phyloP scores from a whole-genome alignment of 2,888 invertebrate genomes.

The Latrodectus elegans region DNA sequence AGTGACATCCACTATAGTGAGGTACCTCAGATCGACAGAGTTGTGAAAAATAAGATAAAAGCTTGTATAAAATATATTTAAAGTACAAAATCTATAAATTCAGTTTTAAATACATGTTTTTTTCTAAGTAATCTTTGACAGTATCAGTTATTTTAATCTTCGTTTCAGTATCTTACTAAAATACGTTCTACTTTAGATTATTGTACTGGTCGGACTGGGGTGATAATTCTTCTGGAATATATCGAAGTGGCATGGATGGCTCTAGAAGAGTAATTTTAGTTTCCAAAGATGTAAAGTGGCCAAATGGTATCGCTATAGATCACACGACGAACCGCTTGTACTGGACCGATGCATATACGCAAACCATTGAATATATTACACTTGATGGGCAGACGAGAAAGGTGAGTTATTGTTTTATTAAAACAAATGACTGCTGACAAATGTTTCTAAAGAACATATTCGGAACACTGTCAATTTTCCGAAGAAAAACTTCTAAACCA shows the following conservation, averaged over 20 bases:
- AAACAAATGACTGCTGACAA: too few species aligned
- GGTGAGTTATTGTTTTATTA: slow-evolving; percentile 5
- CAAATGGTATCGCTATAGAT: slow-evolving; percentile 90
- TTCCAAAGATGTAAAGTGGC: slow-evolving; percentile 82
- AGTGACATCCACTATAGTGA: too few species aligned
- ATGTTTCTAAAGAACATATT: too few species aligned
- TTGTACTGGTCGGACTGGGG: slow-evolving; percentile 97
- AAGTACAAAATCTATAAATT: too few species aligned
- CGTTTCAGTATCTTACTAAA: not conserved
- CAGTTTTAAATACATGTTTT: too few species aligned
- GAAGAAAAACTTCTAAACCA: too few species aligned
- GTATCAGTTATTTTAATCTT: too few species aligned
- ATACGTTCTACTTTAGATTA: slow-evolving; percentile 77
- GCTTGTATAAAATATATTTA: too few species aligned
- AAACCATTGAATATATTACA: slow-evolving; percentile 83
- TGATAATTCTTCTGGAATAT: slow-evolving; percentile 81
- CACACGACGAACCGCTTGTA: slow-evolving; percentile 86
- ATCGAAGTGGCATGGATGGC: slow-evolving; percentile 90
- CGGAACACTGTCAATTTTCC: too few species aligned
- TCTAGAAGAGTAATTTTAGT: slow-evolving; percentile 80
- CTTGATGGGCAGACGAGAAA: slow-evolving; percentile 81
- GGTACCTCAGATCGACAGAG: too few species aligned
- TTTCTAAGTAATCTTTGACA: too few species aligned
- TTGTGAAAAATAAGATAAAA: too few species aligned
- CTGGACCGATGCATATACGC: slow-evolving; percentile 88